Evolutionary conservation across 2,888 invertebrate species (phyloP).

Genomic region (Hemaris fuciformis): DNA sequence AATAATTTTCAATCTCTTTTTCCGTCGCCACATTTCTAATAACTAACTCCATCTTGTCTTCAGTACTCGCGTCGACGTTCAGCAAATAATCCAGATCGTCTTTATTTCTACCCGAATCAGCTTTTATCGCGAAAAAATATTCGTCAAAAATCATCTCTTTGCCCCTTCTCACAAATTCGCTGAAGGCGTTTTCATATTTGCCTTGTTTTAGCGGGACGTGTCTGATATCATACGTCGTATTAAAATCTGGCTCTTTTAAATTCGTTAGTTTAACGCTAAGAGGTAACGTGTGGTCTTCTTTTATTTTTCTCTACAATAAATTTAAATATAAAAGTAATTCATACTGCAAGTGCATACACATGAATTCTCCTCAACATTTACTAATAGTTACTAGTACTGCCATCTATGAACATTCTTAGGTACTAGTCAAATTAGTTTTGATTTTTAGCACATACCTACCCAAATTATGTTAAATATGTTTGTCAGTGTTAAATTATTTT

Average conservation of each 20-base stretch:
- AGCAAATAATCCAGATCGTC: conserved; percentile 55
- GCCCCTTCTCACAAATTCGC: conserved; percentile 63
- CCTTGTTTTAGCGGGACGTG: conserved; percentile 60
- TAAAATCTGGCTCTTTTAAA: conserved; percentile 55
- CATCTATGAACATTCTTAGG: too few relatives aligned
- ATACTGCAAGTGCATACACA: neutral
- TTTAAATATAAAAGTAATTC: neutral
- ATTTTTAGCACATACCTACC: too few relatives aligned
- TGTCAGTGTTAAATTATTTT: too few relatives aligned
- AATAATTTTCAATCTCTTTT: conserved; percentile 67
- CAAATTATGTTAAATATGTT: too few relatives aligned
- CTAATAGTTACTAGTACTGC: neutral
- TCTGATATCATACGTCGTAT: conserved; percentile 55
- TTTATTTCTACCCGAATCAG: conserved; percentile 36
- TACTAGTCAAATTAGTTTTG: too few relatives aligned
- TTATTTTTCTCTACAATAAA: conserved; percentile 55
- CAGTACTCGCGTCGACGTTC: conserved; percentile 63
- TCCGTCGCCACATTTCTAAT: conserved; percentile 53
- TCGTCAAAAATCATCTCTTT: conserved; percentile 67
- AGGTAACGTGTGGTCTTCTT: conserved; percentile 60
- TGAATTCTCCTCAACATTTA: neutral
- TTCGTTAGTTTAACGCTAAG: conserved; percentile 53
- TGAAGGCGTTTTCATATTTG: conserved; percentile 62
- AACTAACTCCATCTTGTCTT: conserved; percentile 65
- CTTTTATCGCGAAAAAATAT: conserved; percentile 43